phyloP scores from a whole-genome alignment of 92 coral and sea anemone genomes.

The Porites rus region DNA sequence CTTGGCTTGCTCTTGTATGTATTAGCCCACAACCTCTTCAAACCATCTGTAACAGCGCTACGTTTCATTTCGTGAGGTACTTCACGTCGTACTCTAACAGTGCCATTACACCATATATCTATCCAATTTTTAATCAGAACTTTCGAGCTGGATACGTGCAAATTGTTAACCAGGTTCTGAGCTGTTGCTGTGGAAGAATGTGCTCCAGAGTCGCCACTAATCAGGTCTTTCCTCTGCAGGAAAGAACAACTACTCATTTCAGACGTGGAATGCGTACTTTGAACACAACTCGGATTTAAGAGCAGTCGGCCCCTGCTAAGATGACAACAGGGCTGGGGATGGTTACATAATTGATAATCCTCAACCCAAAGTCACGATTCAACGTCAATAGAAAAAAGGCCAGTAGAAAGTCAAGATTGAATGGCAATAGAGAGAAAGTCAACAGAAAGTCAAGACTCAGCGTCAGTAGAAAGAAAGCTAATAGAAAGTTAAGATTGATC shows the following conservation, averaged over 20 bases:
- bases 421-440: too few relatives aligned
- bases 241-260: not conserved
- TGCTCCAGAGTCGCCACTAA: not conserved
- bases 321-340: too few relatives aligned
- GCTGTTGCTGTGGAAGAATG: not conserved
- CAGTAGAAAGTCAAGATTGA: too few relatives aligned
- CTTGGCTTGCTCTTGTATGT: conserved; percentile 1
- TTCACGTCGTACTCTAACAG: conserved; percentile 34
- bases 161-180: not conserved
- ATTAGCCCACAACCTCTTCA: not conserved
- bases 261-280: not conserved
- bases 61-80: conserved; percentile 13
- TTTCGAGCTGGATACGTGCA: conserved; percentile 38
- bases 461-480: too few relatives aligned
- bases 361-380: too few relatives aligned
- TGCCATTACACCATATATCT: conserved; percentile 37
- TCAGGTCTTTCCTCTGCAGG: not conserved
- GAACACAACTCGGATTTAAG: not conserved
- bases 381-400: too few relatives aligned
- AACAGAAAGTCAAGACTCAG: too few relatives aligned
- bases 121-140: conserved; percentile 39
- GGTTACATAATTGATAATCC: too few relatives aligned
- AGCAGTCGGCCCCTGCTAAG: too few relatives aligned
- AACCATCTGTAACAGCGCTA: conserved; percentile 3
- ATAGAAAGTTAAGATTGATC: too few relatives aligned